Percentiles rank a stretch among this genome's conserved stretches.
Conservation (phyloP, 2,888 invertebrate species). For the Euproctis similis region DNA sequence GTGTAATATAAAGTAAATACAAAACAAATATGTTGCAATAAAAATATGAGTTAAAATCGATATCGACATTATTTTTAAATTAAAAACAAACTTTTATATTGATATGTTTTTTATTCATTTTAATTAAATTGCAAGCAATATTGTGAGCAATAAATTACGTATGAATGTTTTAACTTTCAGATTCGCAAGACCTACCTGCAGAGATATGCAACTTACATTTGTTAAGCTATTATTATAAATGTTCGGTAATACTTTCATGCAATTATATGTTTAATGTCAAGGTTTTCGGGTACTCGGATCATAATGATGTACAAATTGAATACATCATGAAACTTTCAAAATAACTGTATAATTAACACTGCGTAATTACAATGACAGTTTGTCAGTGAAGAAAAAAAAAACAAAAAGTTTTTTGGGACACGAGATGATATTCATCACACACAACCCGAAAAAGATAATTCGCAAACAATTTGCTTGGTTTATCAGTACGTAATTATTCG, state of each 20-base stretch:
- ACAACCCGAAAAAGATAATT: constrained; percentile 52
- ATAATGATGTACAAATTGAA: constrained; percentile 34
- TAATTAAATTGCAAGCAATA: constrained; percentile 1
- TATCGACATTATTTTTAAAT: constrained; percentile 12
- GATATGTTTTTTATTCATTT: constrained; percentile 13
- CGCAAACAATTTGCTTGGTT: constrained; percentile 69
- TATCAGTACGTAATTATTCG: constrained; percentile 72
- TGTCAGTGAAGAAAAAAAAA: constrained; percentile 35
- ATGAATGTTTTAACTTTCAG: constrained; percentile 11
- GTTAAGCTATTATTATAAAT: constrained; percentile 20
- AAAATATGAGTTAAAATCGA: constrained; percentile 21
- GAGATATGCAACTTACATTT: constrained; percentile 13
- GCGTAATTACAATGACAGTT: constrained; percentile 41
- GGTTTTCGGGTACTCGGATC: constrained; percentile 23
- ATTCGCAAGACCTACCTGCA: constrained; percentile 8
- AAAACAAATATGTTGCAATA: constrained; percentile 17
- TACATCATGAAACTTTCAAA: constrained; percentile 40
- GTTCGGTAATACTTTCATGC: constrained; percentile 24
- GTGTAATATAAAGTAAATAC: constrained; percentile 24
- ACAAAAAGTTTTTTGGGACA: constrained; percentile 41
- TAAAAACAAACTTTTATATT: constrained; percentile 18
- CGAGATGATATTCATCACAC: constrained; percentile 57
- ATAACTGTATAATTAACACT: constrained; percentile 41
- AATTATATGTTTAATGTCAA: constrained; percentile 27
- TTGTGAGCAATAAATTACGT: constrained; percentile 12